Evolutionary conservation across 2,797 vertebrate genomes (phyloP), one percentile per base, ranked within the genome.

Genomic region (Gymnoscopelus microlampas): DNA sequence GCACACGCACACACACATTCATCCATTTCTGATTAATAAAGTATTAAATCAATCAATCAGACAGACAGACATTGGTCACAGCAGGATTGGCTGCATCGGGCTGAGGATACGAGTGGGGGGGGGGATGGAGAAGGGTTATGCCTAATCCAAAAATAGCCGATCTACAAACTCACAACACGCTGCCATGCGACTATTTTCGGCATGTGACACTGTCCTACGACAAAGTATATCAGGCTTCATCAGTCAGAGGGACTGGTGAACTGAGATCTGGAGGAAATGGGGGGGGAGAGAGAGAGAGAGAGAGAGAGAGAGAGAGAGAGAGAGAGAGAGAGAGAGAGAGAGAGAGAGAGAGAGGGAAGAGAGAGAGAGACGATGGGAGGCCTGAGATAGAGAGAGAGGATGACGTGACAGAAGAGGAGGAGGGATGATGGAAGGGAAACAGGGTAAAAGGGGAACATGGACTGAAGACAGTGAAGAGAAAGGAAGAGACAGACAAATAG

Each of bases 261-360:
- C 7, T 44, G 39, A 10, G 39, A 44, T 44, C 39, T 8, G 39
- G 39, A 9, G 39, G 8, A 19, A 29, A 35, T 58, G 60, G 70
- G 57, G 54, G 47, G 55, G 39, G 8, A 19, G 70, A 32, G 54
- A 47, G 55, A 26, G 48, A 64, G 51, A 13, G 61, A 69, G 54
- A 47, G 55, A 26, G 48, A 64, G 51, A 13, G 61, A 69, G 54
- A 47, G 55, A 26, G 48, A 64, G 51, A 13, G 61, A 69, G 54
- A 47, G 55, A 26, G 48, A 64, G 51, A 13, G 61, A 69, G 58
- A 60, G 57, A 59, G 57, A 60, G 15, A 58, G 55, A 60, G 35
- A 19, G 58, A 44, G 59, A 61, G 6, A 60, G 48, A 47, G 53
- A 70, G 47, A 64, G 54, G 19, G n/a, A n/a, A 59, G 57, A 60